These are phyloP conservation scores for Erpornis zantholeuca DNA, from an alignment of 2,113 vertebrate genomes.

Conservation along the genomic window DNA sequence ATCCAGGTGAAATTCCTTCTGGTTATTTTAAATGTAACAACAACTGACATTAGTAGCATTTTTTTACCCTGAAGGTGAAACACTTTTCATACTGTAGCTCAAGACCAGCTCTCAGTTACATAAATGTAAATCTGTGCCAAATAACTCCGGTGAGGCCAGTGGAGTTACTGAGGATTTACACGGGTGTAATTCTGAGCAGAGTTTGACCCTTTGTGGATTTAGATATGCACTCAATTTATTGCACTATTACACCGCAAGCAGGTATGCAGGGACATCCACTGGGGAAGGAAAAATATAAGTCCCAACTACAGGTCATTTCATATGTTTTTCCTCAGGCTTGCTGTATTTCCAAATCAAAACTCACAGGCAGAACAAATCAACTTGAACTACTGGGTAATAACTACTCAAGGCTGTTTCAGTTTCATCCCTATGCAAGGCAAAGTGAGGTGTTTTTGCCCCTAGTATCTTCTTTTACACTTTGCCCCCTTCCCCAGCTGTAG, in stretches of 20 bases:
- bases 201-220: constrained; percentile 38
- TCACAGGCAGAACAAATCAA: constrained; percentile 49
- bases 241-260: constrained; percentile 10
- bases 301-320: constrained; percentile 32
- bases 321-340: constrained; percentile 27
- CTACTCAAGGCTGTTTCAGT: neutral
- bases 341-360: constrained; percentile 43
- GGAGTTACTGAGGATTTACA: constrained; percentile 62
- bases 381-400: constrained; percentile 23
- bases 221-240: constrained; percentile 59
- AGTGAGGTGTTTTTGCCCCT: neutral
- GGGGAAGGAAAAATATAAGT: constrained; percentile 31
- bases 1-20: constrained; percentile 60
- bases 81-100: constrained; percentile 11
- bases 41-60: constrained; percentile 44
- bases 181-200: constrained; percentile 49
- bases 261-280: constrained; percentile 27
- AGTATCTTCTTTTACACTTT: neutral
- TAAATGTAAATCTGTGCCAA: constrained; percentile 63
- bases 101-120: constrained; percentile 31
- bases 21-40: constrained; percentile 60
- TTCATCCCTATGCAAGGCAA: neutral
- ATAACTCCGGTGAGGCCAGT: neutral
- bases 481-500: neutral
- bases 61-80: constrained; percentile 49